Evolutionary conservation across 2,797 vertebrate genomes (phyloP).

Genomic region (Macrochelys suwanniensis): DNA sequence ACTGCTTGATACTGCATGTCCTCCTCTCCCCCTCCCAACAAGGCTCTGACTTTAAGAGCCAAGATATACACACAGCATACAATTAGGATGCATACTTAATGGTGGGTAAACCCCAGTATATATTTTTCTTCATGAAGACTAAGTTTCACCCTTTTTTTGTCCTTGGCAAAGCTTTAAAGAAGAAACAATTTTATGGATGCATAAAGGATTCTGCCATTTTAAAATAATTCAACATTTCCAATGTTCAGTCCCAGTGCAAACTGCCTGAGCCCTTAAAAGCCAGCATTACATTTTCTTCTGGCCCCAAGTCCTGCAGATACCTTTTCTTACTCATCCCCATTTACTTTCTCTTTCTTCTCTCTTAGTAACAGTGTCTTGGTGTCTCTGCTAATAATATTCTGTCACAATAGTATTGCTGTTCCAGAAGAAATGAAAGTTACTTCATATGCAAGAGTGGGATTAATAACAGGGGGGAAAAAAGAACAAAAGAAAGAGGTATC

Average conservation of each 20-base stretch:
- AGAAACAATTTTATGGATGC: neutral
- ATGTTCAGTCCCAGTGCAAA: neutral
- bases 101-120: neutral
- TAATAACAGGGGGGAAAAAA: neutral
- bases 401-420: neutral
- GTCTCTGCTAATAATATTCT: slow-evolving; percentile 20
- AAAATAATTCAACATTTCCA: slow-evolving; percentile 29
- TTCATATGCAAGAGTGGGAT: neutral
- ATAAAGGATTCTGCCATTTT: neutral
- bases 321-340: slow-evolving; percentile 31
- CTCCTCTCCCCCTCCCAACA: neutral
- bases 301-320: neutral
- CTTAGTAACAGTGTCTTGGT: slow-evolving; percentile 12
- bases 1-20: neutral
- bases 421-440: neutral
- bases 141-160: neutral
- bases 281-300: slow-evolving; percentile 49
- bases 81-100: slow-evolving; percentile 17
- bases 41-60: neutral
- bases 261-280: slow-evolving; percentile 1
- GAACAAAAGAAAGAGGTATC: neutral
- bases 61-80: neutral
- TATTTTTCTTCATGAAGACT: slow-evolving; percentile 24
- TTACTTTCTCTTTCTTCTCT: slow-evolving; percentile 12
- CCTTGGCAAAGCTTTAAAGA: slow-evolving; percentile 27